Base-by-base conservation (phyloP, 1,140 invertebrate genomes). In the Carposina sasakii region DNA sequence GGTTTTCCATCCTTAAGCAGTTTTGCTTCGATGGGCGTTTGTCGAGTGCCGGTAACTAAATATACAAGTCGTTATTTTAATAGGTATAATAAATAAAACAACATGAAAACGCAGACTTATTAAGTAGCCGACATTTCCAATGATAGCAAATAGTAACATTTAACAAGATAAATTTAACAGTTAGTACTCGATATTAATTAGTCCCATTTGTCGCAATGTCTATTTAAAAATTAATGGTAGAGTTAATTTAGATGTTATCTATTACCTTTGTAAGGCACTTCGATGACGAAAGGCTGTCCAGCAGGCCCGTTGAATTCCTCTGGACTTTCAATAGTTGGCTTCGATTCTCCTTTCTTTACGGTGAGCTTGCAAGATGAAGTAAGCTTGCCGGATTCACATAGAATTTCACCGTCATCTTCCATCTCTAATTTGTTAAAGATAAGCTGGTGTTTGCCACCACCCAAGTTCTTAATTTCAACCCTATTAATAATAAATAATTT, bases 221-320 rank as follows among this genome's bases (percentile, higher is more conserved):
- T n/a, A n/a, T n/a, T n/a, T n/a, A n/a, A n/a, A n/a, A n/a, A n/a
- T n/a, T n/a, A n/a, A n/a, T n/a, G n/a, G n/a, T n/a, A n/a, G n/a
- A n/a, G n/a, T n/a, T n/a, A n/a, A 26, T 5, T 6, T 34, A 8
- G 31, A 36, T 13, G 8, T 1, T 10, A 36, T 36, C 16, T 15
- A 54, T 67, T 62, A 98, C 96, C 91, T 89, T 93, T 93, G 84
- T 93, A 99, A 68, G 97, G 97, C 74, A 98, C 92, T 76, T 96
- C 91, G 67, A 96, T 91, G 46, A 92, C 85, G 39, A 96, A 90
- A 24, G 94, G 92, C 59, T 92, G 89, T 73, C 88, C 91, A 61
- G 90, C 89, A 28, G 95, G 94, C 45, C 93, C 94, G 76, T 93
- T 91, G 67, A 95, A 91, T 37, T 91, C 90, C 51, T 93, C 91